These are phyloP conservation scores for Trissolcus japonicus DNA, from an alignment of 2,888 invertebrate species.

Conservation along the genomic window DNA sequence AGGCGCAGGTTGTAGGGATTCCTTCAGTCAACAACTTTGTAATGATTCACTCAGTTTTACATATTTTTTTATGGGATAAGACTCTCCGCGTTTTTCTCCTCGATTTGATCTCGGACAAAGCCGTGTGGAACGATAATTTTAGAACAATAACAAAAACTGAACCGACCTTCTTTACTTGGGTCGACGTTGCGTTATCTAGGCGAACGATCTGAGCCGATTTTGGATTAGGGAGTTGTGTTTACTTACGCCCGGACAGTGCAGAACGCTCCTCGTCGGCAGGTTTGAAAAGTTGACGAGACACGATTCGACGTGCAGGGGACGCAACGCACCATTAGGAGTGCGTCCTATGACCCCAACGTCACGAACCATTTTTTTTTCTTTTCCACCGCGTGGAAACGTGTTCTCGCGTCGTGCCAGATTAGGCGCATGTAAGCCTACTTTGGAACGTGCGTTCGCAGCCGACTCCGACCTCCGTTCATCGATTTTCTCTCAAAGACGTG, in stretches of 20 bases:
- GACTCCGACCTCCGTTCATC: constrained; percentile 11
- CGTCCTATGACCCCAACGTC: constrained; percentile 39
- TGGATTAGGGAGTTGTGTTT: constrained; percentile 33
- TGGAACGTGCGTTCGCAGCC: constrained; percentile 20
- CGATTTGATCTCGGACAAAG: constrained; percentile 13
- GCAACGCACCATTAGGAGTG: constrained; percentile 62
- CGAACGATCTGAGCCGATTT: constrained; percentile 16
- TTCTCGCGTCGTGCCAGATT: constrained; percentile 36
- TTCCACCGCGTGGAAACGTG: constrained; percentile 58
- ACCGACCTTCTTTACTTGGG: not conserved
- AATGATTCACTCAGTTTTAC: too few species aligned
- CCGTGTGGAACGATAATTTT: constrained; percentile 16
- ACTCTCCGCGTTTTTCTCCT: not conserved
- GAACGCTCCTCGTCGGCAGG: constrained; percentile 17
- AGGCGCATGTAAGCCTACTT: constrained; percentile 31
- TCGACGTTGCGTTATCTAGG: constrained; percentile 22
- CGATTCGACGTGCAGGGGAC: constrained; percentile 67
- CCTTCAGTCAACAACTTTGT: too few species aligned
- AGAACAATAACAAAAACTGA: constrained; percentile 16
- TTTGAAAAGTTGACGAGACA: constrained; percentile 66
- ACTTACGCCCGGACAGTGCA: constrained; percentile 10
- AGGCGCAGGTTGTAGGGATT: too few species aligned
- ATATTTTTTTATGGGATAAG: too few species aligned
- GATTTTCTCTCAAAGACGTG: constrained; percentile 31
- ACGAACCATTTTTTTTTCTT: constrained; percentile 63